Conservation (phyloP, 2,113 vertebrate genomes). For the Microtus richardsoni region DNA sequence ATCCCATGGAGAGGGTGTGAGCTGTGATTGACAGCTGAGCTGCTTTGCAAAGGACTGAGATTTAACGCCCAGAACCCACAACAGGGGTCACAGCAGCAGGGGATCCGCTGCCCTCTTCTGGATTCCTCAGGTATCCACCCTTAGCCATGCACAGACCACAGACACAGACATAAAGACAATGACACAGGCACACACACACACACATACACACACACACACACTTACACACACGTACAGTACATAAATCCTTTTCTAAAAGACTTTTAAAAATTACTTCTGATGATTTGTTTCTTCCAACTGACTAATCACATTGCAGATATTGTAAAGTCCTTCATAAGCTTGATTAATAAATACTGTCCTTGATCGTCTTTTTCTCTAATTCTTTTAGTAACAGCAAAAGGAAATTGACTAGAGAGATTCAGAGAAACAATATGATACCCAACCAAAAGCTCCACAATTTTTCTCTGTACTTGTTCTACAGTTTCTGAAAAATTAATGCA, state of each 20-base stretch:
- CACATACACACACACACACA: not conserved
- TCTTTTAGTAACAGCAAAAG: constrained; percentile 51
- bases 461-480: constrained; percentile 48
- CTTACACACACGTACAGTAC: not conserved
- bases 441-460: not conserved
- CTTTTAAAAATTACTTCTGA: constrained; percentile 38
- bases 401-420: constrained; percentile 8
- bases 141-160: not conserved
- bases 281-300: not conserved
- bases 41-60: not conserved
- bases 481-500: constrained; percentile 54
- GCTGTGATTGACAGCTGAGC: not conserved
- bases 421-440: constrained; percentile 58
- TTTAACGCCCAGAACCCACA: not conserved
- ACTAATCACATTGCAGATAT: not conserved
- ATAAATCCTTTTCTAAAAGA: not conserved
- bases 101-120: not conserved
- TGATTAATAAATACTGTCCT: constrained; percentile 1
- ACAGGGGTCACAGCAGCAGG: not conserved
- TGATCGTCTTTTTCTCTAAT: not conserved
- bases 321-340: constrained; percentile 51
- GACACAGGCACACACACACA: not conserved
- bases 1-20: not conserved
- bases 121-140: not conserved
- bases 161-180: not conserved